Evolutionary conservation across 2,888 invertebrate genomes (phyloP), one percentile per base, ranked within the genome.

Genomic region (Caenorhabditis sinica): DNA sequence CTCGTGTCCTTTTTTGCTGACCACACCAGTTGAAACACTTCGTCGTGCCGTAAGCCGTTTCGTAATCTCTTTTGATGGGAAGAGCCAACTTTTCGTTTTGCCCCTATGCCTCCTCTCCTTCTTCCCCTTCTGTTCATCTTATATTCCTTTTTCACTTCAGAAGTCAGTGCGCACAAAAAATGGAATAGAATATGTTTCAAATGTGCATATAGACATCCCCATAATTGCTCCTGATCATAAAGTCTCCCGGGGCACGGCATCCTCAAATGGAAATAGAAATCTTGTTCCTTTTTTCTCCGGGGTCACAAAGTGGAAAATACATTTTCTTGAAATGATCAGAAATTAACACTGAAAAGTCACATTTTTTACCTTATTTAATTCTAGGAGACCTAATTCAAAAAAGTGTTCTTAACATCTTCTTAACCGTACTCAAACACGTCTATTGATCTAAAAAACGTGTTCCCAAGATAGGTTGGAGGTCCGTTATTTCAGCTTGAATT

Each of bases 1-100:
- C 69, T 53, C 77, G 61, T 77, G 77, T 77, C 80, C 23, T 66
- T 56, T 77, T 76, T 77, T 61, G 53, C 69, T 80, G 80, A 80
- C 80, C 80, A 80, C 80, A 72, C 80, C 72, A 80, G 80, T 66
- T 72, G 80, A 80, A 80, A 80, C 80, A 80, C 80, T 80, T 80
- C 66, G 43, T 72, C 45, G 36, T 33, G 17, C 79, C 80, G 72
- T 80, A 80, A 80, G 80, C 76, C 72, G 40, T 56, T 58, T 71
- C 75, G 74, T 82, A 75, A 72, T 83, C 83, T 73, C 77, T 77
- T 77, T 77, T 77, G 76, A 77, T 77, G 77, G 76, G 72, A 72
- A 72, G 72, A 80, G 72, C 80, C 72, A 80, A 80, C 83, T 74
- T 73, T 79, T 51, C 53, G 69, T 68, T 72, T 79, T 68, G 49